Percentiles rank a stretch among this genome's conserved stretches.
Evolutionary conservation across 2,113 vertebrate genomes (phyloP).

Genomic region (Gallinago paraguaiae): DNA sequence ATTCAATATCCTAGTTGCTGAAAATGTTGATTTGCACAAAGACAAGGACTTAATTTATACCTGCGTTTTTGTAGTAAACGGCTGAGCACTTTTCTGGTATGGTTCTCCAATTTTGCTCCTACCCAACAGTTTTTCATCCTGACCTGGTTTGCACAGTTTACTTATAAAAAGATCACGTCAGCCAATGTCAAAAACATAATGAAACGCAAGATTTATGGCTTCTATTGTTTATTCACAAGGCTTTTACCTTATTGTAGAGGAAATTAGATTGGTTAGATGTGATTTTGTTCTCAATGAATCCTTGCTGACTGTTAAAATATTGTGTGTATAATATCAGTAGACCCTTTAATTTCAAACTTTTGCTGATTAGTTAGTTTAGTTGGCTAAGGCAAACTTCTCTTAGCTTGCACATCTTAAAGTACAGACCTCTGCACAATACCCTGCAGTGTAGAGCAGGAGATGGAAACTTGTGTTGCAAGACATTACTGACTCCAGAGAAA

Average conservation of each 20-base stretch:
- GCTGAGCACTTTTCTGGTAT: neutral
- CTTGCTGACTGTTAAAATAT: neutral
- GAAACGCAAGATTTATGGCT: neutral
- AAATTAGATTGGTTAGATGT: neutral
- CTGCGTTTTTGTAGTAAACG: neutral
- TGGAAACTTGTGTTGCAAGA: neutral
- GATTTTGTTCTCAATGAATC: neutral
- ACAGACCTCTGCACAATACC: neutral
- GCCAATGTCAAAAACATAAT: neutral
- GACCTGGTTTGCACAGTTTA: neutral
- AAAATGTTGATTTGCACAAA: neutral
- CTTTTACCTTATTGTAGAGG: neutral
- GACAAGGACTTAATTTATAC: neutral
- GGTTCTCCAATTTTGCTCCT: neutral
- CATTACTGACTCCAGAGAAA: neutral
- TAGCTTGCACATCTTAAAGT: neutral
- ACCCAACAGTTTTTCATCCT: neutral
- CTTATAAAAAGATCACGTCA: neutral
- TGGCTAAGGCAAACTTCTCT: neutral
- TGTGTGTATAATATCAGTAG: neutral
- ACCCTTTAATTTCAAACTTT: neutral
- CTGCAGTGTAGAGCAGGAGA: fast-evolving
- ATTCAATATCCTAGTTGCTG: neutral
- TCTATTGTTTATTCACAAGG: neutral
- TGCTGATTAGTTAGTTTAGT: neutral